Base-by-base conservation (phyloP, 1,140 invertebrate species). In the Portunus trituberculatus region DNA sequence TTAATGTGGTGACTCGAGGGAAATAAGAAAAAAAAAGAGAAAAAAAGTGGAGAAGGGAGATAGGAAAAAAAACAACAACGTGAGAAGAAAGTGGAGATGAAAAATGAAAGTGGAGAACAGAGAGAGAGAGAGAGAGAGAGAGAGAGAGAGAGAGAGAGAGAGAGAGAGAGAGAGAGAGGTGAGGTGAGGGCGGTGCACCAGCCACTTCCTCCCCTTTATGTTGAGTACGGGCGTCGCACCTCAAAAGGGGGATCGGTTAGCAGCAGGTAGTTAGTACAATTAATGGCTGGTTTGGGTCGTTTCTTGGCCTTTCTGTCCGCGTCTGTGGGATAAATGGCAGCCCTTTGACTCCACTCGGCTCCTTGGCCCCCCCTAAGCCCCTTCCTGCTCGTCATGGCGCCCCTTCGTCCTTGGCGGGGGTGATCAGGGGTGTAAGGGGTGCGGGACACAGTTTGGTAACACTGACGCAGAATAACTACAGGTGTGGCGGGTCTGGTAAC, bases 251-350 rank as follows among this genome's bases (percentile, higher is more conserved):
- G 91, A 93, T 95, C 94, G 94, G 94, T 95, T 95, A 95, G 84
- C 94, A 86, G 91, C 94, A 95, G 94, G 94, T 95, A 95, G 94
- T 93, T 95, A 95, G 91, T 86, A 93, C 94, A 95, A 95, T 95
- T 95, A 95, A 95, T 95, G 94, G 87, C 76, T 86, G 94, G 94
- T 52, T 87, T 46, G 90, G 91, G 84, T 82, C 88, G 31, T 90
- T 91, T 82, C 88, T 91, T 94, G 67, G 84, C 84, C 91, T 52
- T 95, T 89, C 83, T 93, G 29, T 8, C 0, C 48, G 76, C 90
- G 83, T 93, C 84, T 67, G 84, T n/a, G 29, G 90, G 94, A 86
- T 86, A 92, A 92, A 91, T 91, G 86, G n/a, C 84, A 93, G 93
- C 93, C 93, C 93, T 87, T 93, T 93, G 83, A 89, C 86, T 45